Conservation (phyloP, 2,797 vertebrate species). For the Phataginus tricuspis region DNA sequence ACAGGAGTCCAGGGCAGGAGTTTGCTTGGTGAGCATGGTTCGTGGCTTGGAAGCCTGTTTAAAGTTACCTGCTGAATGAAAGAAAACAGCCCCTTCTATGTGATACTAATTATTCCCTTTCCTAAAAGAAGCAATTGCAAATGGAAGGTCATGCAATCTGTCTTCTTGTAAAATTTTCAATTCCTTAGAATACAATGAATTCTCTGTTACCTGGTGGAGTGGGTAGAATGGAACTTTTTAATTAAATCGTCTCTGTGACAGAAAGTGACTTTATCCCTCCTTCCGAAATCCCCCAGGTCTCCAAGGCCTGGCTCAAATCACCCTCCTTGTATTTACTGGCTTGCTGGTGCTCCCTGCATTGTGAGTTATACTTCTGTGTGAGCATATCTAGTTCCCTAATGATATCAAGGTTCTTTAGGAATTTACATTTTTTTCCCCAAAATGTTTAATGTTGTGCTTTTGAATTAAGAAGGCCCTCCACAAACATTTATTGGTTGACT, state of each 20-base stretch:
- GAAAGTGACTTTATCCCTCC: conserved; percentile 42
- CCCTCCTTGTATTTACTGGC: background rate
- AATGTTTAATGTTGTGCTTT: background rate
- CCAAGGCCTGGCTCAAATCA: background rate
- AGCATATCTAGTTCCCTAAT: background rate
- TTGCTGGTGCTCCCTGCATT: background rate
- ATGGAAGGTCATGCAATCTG: conserved; percentile 58
- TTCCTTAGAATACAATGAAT: conserved; percentile 68
- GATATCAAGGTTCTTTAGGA: background rate
- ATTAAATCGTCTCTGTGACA: conserved; percentile 70
- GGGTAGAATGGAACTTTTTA: conserved; percentile 61
- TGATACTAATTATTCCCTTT: conserved; percentile 47
- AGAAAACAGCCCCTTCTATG: conserved; percentile 51
- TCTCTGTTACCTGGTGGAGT: conserved; percentile 73
- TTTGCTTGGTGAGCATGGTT: background rate
- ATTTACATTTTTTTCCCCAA: conserved; percentile 3
- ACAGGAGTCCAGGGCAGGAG: background rate
- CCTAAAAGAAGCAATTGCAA: conserved; percentile 68
- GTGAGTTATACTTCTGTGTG: background rate
- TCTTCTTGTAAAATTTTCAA: conserved; percentile 3
- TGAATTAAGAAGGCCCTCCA: background rate
- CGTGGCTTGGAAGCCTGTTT: conserved; percentile 54
- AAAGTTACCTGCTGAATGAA: conserved; percentile 57
- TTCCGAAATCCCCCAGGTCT: background rate
- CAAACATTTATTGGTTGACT: background rate